phyloP scores from a whole-genome alignment of 1,140 invertebrate species.

The Papilio aristodemus region DNA sequence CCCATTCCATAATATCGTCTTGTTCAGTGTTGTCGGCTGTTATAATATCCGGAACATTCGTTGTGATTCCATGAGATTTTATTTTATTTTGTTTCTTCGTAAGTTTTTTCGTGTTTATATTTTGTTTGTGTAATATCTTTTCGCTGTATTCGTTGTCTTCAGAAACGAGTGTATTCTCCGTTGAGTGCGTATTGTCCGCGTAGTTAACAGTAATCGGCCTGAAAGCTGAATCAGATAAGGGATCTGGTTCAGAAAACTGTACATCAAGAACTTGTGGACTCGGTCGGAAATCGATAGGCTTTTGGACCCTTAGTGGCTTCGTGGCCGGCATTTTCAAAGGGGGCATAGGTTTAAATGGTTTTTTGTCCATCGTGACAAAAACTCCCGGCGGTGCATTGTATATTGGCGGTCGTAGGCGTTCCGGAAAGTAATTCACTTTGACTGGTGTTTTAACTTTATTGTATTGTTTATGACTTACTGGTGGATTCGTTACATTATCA shows the following conservation, averaged over 20 bases:
- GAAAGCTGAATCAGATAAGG: constrained; percentile 61
- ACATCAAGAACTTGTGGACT: constrained; percentile 68
- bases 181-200: constrained; percentile 40
- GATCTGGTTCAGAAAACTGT: constrained; percentile 57
- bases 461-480: constrained; percentile 49
- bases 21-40: constrained; percentile 53
- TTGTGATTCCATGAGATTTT: constrained; percentile 52
- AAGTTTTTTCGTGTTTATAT: constrained; percentile 49
- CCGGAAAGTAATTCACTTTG: constrained; percentile 61
- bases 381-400: constrained; percentile 73
- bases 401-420: constrained; percentile 65
- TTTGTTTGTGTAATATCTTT: constrained; percentile 51
- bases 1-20: constrained; percentile 57
- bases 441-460: constrained; percentile 51
- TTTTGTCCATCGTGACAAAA: constrained; percentile 75
- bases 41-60: constrained; percentile 63
- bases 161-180: constrained; percentile 39
- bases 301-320: constrained; percentile 52
- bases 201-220: constrained; percentile 64
- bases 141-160: constrained; percentile 45
- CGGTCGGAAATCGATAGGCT: constrained; percentile 66
- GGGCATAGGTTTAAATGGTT: constrained; percentile 76
- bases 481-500: constrained; percentile 46
- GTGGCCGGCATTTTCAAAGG: constrained; percentile 58
- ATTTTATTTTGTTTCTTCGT: constrained; percentile 59